Conservation (phyloP, 2,113 vertebrate genomes). For the Aptenodytes forsteri region DNA sequence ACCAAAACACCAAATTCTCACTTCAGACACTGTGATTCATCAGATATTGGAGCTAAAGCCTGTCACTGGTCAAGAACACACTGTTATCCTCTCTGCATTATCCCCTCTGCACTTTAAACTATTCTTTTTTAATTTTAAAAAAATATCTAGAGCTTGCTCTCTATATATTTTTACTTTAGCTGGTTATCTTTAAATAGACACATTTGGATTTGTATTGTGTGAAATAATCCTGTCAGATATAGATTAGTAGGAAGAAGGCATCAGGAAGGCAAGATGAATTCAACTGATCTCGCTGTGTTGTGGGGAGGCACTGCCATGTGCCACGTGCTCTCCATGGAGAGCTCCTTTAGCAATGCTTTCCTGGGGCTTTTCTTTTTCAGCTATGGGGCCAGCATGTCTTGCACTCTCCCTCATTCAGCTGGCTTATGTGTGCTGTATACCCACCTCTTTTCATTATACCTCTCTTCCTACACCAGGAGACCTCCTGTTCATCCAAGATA, state of each 20-base stretch:
- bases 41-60: not conserved
- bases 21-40: not conserved
- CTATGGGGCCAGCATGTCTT: not conserved
- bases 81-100: not conserved
- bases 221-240: not conserved
- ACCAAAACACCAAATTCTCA: not conserved
- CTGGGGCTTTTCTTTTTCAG: not conserved
- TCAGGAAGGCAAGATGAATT: not conserved
- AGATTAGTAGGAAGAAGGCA: not conserved
- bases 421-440: not conserved
- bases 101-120: not conserved
- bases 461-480: not conserved
- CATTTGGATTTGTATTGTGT: not conserved
- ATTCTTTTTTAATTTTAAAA: not conserved
- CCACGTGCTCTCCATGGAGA: not conserved
- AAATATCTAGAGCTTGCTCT: not conserved
- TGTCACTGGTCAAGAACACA: not conserved
- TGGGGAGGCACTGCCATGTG: not conserved
- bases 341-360: not conserved
- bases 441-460: not conserved
- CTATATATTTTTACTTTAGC: not conserved
- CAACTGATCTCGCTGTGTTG: accelerated
- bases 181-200: not conserved
- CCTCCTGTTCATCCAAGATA: not conserved
- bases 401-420: not conserved